Percentiles rank a stretch among this genome's conserved stretches.
These are phyloP conservation scores for Columbina picui DNA, from an alignment of 2,113 vertebrate species.

Conservation along the genomic window DNA sequence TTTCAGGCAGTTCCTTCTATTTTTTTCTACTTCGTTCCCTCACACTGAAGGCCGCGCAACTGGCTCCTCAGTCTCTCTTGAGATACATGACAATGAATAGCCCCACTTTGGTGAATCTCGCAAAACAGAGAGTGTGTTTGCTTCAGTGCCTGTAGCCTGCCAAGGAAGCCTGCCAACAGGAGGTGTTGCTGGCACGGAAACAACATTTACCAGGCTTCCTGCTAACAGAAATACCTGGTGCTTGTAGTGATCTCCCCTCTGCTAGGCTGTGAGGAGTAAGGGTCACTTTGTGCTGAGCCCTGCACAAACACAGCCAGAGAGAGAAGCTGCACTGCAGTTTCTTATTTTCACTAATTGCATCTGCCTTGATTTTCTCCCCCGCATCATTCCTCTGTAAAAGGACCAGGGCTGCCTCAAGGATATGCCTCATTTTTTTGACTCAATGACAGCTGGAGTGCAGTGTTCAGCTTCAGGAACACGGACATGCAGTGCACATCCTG, in stretches of 20 bases:
- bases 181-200: slow-evolving; percentile 54
- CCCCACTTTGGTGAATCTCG: neutral
- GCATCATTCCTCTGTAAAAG: neutral
- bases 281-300: slow-evolving; percentile 17
- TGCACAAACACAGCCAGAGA: neutral
- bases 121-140: neutral
- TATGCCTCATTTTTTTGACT: neutral
- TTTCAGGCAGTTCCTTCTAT: neutral
- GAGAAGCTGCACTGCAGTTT: neutral
- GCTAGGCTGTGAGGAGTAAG: neutral
- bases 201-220: slow-evolving; percentile 23
- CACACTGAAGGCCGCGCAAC: neutral
- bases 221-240: slow-evolving; percentile 59
- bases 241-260: slow-evolving; percentile 29
- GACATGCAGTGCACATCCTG: neutral
- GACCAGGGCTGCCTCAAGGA: neutral
- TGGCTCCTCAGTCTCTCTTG: neutral
- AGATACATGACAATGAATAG: neutral
- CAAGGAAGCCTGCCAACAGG: slow-evolving; percentile 34
- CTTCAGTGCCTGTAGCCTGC: neutral
- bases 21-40: neutral
- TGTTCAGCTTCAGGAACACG: neutral
- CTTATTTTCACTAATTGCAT: neutral
- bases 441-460: neutral
- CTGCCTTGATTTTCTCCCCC: neutral